phyloP scores from a whole-genome alignment of 1,140 invertebrate species.

The Papilio xuthus region DNA sequence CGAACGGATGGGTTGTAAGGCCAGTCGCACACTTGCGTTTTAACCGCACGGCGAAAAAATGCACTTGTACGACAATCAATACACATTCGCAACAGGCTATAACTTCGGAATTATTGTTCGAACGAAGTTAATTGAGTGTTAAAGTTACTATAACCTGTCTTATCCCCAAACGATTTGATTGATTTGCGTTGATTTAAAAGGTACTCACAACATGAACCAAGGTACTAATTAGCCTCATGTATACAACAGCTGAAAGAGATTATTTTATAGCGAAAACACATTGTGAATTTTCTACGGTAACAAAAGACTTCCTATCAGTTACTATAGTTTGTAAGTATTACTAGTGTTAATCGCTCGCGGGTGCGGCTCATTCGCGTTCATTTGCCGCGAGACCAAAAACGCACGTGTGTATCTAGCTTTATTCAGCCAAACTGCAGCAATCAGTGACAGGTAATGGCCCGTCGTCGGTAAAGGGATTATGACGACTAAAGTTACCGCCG shows the following conservation, averaged over 20 bases:
- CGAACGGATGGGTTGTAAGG: constrained; percentile 38
- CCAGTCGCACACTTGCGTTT: background rate
- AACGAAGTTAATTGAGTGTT: background rate
- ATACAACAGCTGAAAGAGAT: background rate
- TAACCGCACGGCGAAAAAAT: background rate
- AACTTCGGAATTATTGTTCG: background rate
- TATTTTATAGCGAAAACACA: background rate
- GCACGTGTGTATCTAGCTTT: background rate
- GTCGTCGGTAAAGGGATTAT: constrained; percentile 41
- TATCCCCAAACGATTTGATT: background rate
- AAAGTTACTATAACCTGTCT: background rate
- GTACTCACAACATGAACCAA: too few species aligned
- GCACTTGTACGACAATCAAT: background rate
- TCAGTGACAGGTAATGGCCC: constrained; percentile 49
- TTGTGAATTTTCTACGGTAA: background rate
- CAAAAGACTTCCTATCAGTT: constrained; percentile 53
- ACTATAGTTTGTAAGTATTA: constrained; percentile 62
- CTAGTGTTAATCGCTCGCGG: constrained; percentile 52
- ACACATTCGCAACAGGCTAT: background rate
- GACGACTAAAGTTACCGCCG: constrained; percentile 25
- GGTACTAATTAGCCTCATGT: background rate
- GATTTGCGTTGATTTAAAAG: too few species aligned
- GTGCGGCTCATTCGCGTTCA: too few species aligned
- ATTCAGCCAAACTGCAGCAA: constrained; percentile 51
- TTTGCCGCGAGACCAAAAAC: background rate